phyloP scores from a whole-genome alignment of 2,797 vertebrate genomes.

The Perodicticus potto region DNA sequence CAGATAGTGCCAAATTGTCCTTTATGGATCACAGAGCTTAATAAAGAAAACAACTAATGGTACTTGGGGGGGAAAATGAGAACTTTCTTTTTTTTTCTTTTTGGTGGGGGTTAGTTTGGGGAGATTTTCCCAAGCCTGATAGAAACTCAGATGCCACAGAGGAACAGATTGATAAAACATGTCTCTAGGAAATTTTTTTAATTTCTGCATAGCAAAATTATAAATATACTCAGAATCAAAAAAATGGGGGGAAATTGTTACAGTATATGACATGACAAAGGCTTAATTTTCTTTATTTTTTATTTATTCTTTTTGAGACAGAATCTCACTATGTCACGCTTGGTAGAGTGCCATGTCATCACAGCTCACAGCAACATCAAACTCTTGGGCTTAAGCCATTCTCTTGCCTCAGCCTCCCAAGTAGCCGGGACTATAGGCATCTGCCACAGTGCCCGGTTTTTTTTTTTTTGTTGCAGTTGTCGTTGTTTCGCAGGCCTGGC shows the following conservation, averaged over 20 bases:
- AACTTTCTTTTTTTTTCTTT: background rate
- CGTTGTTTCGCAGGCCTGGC: too few relatives aligned
- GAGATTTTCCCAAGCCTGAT: constrained; percentile 5
- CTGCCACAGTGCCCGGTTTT: too few relatives aligned
- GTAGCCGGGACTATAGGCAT: too few relatives aligned
- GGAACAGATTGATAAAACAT: constrained; percentile 23
- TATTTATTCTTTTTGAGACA: too few relatives aligned
- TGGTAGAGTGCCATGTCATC: too few relatives aligned
- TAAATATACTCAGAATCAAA: background rate
- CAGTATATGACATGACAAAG: background rate
- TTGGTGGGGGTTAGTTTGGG: background rate
- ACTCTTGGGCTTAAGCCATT: too few relatives aligned
- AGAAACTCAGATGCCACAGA: constrained; percentile 23
- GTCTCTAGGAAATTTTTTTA: constrained; percentile 14
- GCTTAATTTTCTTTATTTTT: background rate
- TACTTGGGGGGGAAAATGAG: background rate
- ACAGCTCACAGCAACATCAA: too few relatives aligned
- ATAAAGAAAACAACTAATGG: background rate
- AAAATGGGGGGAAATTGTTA: constrained; percentile 2
- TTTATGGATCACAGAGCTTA: constrained; percentile 34
- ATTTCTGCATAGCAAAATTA: constrained; percentile 36
- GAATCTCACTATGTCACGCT: too few relatives aligned
- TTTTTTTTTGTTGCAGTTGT: too few relatives aligned
- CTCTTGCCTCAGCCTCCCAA: too few relatives aligned
- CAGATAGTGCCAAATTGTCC: constrained; percentile 9